These are phyloP conservation scores for Megalops cyprinoides DNA, from an alignment of 2,797 vertebrate genomes.

Conservation along the genomic window DNA sequence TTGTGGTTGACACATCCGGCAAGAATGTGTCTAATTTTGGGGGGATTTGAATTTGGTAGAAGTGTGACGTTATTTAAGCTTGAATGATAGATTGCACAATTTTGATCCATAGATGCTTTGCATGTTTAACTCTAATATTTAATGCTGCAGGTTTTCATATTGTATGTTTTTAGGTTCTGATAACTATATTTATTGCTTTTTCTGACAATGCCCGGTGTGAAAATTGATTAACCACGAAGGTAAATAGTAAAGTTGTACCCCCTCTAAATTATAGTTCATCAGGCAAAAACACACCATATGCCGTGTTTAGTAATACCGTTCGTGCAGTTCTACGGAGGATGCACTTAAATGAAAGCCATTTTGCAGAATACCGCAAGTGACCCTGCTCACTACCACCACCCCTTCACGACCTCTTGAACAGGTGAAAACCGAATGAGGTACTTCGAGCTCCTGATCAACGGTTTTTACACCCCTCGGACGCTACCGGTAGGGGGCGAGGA, in stretches of 20 bases:
- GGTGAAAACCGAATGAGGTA: constrained; percentile 90
- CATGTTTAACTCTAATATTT: neutral
- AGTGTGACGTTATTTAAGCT: no score
- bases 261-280: neutral
- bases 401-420: constrained; percentile 54
- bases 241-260: neutral
- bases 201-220: neutral
- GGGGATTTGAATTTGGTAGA: no score
- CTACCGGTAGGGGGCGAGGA: constrained; percentile 82
- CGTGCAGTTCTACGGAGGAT: neutral
- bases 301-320: neutral
- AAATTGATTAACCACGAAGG: neutral
- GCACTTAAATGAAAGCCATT: neutral
- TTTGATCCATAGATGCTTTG: neutral
- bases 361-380: neutral
- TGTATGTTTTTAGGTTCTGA: neutral
- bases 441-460: constrained; percentile 87
- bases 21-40: no score
- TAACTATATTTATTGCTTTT: neutral
- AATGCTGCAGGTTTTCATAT: neutral
- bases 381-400: neutral
- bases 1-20: no score
- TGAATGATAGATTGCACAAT: no score
- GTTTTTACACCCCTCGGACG: constrained; percentile 89
- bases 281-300: neutral